These are phyloP conservation scores for Stigmatopora nigra DNA, from an alignment of 2,113 vertebrate species.

Conservation along the genomic window DNA sequence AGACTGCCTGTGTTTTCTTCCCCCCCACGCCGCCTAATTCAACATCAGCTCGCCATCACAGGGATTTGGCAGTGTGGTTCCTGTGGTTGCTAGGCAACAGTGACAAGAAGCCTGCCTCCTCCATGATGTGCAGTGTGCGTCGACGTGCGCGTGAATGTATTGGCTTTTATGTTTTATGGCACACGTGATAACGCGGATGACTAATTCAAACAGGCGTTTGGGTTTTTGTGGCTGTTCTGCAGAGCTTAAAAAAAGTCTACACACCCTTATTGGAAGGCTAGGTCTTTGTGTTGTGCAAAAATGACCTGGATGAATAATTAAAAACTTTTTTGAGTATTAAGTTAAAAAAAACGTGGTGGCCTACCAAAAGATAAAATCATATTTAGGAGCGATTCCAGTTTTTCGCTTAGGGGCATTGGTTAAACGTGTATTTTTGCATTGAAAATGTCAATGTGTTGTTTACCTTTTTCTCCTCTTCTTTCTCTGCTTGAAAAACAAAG, in stretches of 20 bases:
- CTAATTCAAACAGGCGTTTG: conserved; percentile 34
- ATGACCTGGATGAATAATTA: not conserved
- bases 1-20: conserved; percentile 44
- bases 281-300: not conserved
- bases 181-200: conserved; percentile 60
- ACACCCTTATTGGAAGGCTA: not conserved
- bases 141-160: conserved; percentile 7
- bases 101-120: conserved; percentile 70
- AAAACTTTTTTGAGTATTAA: not conserved
- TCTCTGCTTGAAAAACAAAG: not conserved
- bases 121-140: conserved; percentile 39
- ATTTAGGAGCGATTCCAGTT: no score
- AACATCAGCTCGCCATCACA: conserved; percentile 59
- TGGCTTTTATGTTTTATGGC: conserved; percentile 59
- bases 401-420: no score
- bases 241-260: not conserved
- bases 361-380: no score
- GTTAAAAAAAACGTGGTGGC: not conserved
- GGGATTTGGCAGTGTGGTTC: conserved; percentile 68
- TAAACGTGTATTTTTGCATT: no score
- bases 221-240: conserved; percentile 6
- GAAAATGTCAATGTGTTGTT: no score
- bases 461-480: no score
- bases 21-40: conserved; percentile 57
- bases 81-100: conserved; percentile 74